Evolutionary conservation across 1,140 invertebrate species (phyloP), one percentile per base, ranked within the genome.

Genomic region (Artemia franciscana): DNA sequence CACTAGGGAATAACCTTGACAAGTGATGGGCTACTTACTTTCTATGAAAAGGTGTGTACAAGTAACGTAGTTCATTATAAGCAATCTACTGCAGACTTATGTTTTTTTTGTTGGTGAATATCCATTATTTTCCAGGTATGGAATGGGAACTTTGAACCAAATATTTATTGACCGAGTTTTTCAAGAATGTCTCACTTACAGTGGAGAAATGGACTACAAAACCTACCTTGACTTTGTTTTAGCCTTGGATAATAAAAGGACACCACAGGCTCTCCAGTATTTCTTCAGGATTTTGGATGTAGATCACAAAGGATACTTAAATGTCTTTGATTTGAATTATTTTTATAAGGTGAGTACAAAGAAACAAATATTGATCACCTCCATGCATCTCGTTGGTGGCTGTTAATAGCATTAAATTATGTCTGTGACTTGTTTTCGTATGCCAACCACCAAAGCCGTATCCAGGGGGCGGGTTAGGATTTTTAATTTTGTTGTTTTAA

Each of bases 121-220:
- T 59, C 66, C 64, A 25, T 56, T 65, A 25, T 57, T 62, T 71
- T 72, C 61, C 66, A 87, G 82, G n/a, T 91, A 88, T 73, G 90
- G 88, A 0, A 89, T 86, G 5, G 88, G 88, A 7, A 92, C 88
- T 0, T 71, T 96, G n/a, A 96, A 91, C 0, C 79, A 83, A 60
- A 84, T 88, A 2, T 97, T 97, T 73, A 78, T 97, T 9, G 87
- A 92, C 67, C 78, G 91, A 58, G 86, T 96, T 0, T 97, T 95
- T 74, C 88, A 96, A 74, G 91, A 94, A 70, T 93, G 87, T 69
- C 78, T 93, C 0, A 97, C 92, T 0, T 96, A 92, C 71, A 85
- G 91, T 68, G 91, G 88, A 5, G 91, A 97, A 79, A 95, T 97
- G 84, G 93, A 98, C 73, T 98, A 95, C 72, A 95, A 95, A 75